A percentile compares a stretch with the other conserved stretches of the same genome.
These are phyloP conservation scores for Epistrophella euchroma DNA, from an alignment of 2,888 invertebrate species.

Conservation along the genomic window DNA sequence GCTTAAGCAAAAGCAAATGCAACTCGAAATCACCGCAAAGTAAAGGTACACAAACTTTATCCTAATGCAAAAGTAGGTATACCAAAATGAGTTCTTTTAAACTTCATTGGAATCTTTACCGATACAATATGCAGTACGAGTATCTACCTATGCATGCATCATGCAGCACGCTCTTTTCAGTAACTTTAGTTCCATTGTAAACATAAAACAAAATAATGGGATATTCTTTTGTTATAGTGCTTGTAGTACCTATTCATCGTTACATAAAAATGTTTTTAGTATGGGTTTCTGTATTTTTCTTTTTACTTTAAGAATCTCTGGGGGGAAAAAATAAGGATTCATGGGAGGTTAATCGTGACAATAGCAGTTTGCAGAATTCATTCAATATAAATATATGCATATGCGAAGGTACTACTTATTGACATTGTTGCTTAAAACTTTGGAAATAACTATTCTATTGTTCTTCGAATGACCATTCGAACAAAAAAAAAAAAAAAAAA, in stretches of 20 bases:
- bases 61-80: not conserved
- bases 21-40: slow-evolving; percentile 4
- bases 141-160: not conserved
- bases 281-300: too few species aligned
- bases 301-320: too few species aligned
- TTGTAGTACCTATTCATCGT: not conserved
- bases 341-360: too few species aligned
- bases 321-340: too few species aligned
- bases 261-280: too few species aligned
- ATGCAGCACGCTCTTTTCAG: slow-evolving; percentile 13
- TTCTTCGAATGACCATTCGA: too few species aligned
- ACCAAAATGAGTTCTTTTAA: slow-evolving; percentile 18
- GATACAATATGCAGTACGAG: not conserved
- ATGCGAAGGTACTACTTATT: too few species aligned
- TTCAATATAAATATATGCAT: too few species aligned
- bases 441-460: too few species aligned
- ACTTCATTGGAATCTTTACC: slow-evolving; percentile 15
- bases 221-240: slow-evolving; percentile 1
- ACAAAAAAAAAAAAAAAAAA: too few species aligned
- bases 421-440: too few species aligned
- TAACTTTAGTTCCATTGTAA: slow-evolving; percentile 14
- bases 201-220: slow-evolving; percentile 20
- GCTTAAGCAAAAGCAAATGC: slow-evolving; percentile 18
- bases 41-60: not conserved
- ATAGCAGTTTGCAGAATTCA: too few species aligned